Base-by-base conservation (phyloP, 2,888 invertebrate genomes). In the Dinocampus coccinellae region DNA sequence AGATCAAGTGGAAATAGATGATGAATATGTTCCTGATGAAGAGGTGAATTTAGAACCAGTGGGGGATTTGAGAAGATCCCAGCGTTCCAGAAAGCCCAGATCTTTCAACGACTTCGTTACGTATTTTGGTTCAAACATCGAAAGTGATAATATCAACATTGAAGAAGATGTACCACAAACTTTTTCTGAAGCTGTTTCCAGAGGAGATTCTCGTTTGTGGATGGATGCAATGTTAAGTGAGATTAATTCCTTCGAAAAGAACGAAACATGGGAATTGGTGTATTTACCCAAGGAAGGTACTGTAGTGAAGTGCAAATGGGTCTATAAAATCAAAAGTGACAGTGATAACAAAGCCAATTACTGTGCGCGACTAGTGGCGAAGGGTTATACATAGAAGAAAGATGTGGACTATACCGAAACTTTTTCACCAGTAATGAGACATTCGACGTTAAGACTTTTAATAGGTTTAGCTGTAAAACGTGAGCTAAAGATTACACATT, bases 151-250 rank as follows among this genome's bases (percentile, higher is more conserved):
- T 39, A 47, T 47, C 42, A 20, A 58, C n/a, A 13, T 24, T 1
- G 42, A 70, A 9, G 36, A 36, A 29, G 36, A 11, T 65, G 73
- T 13, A 75, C 78, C 33, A 36, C 9, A 70, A 11, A 75, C 73
- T 9, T 79, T 66, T 58, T 24, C 73, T 36, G 77, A 79, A 61
- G 79, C 79, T 2, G 64, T 78, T 24, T 13, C 33, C 1, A 13
- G 58, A 4, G 42, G 63, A 9, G 55, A 77, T n/a, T 26, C 63
- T 4, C 22, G n/a, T 20, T 42, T 69, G 9, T 76, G 74, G 75
- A 29, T 36, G n/a, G 9, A 34, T 29, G 75, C 76, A 0, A 64
- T 78, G 4, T 9, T 70, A 0, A 67, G 73, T 11, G 75, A 78
- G 20, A 20, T 72, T 1, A 13, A 42, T 2, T 57, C 68, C 1